These are phyloP conservation scores for Agelastica alni DNA, from an alignment of 2,888 invertebrate genomes.

Conservation along the genomic window DNA sequence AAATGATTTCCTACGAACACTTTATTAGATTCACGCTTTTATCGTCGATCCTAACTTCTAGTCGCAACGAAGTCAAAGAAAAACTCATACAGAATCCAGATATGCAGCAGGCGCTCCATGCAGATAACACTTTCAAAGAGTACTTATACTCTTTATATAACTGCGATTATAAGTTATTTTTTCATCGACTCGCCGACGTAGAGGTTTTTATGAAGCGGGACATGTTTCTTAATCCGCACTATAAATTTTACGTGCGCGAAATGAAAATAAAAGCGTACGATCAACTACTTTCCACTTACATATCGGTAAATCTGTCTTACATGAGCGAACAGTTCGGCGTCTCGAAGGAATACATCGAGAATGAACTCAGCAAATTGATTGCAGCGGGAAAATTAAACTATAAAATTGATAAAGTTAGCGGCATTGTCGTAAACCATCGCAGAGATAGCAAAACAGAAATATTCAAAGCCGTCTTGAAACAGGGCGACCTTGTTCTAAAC, in stretches of 20 bases:
- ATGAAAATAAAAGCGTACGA: slow-evolving; percentile 74
- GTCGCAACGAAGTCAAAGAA: slow-evolving; percentile 51
- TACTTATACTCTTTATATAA: slow-evolving; percentile 67
- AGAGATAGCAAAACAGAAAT: slow-evolving; percentile 42
- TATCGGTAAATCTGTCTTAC: slow-evolving; percentile 67
- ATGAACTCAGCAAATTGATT: slow-evolving; percentile 61
- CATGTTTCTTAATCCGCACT: slow-evolving; percentile 68
- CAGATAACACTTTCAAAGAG: slow-evolving; percentile 67
- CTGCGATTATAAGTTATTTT: slow-evolving; percentile 72
- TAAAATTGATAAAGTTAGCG: slow-evolving; percentile 72
- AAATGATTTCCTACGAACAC: slow-evolving; percentile 70
- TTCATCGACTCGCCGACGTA: slow-evolving; percentile 57
- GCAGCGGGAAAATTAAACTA: slow-evolving; percentile 70
- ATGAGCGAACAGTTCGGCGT: slow-evolving; percentile 75
- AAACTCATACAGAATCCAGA: slow-evolving; percentile 62
- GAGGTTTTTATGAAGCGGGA: slow-evolving; percentile 63
- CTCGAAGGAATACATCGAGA: slow-evolving; percentile 68
- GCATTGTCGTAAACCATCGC: slow-evolving; percentile 63
- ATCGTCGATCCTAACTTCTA: slow-evolving; percentile 54
- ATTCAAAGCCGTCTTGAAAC: slow-evolving; percentile 71
- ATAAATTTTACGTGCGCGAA: slow-evolving; percentile 69
- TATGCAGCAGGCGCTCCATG: slow-evolving; percentile 80
- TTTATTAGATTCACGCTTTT: slow-evolving; percentile 56
- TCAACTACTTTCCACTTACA: slow-evolving; percentile 72
- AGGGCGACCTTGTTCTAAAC: slow-evolving; percentile 73